These are phyloP conservation scores for Heliconius erato DNA, from an alignment of 2,888 invertebrate genomes.

Conservation along the genomic window DNA sequence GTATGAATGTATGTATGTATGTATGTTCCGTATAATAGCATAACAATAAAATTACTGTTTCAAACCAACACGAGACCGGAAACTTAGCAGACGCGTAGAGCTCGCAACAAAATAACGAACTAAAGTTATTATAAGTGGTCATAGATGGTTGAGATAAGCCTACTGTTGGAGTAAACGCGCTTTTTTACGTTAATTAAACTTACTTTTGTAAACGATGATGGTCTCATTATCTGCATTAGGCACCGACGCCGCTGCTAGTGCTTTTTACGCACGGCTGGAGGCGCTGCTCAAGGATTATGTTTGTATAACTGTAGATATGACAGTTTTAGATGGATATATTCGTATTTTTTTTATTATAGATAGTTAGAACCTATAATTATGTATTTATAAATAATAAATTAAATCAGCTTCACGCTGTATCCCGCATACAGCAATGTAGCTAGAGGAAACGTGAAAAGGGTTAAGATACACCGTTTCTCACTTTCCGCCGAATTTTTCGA, in stretches of 20 bases:
- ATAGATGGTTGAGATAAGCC: slow-evolving; percentile 77
- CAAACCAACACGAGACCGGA: slow-evolving; percentile 70
- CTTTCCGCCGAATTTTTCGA: no score
- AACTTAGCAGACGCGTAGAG: slow-evolving; percentile 72
- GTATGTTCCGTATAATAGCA: slow-evolving; percentile 39
- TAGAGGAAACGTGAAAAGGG: no score
- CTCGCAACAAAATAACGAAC: slow-evolving; percentile 83
- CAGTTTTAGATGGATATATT: neutral
- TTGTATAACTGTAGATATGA: slow-evolving; percentile 1
- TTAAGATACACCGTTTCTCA: no score
- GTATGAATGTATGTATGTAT: neutral
- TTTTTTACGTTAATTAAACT: slow-evolving; percentile 86
- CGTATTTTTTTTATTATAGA: no score
- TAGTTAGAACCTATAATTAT: no score
- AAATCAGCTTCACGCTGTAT: no score
- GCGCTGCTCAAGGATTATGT: slow-evolving; percentile 34
- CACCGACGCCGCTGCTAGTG: slow-evolving; percentile 61
- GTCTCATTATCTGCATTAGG: slow-evolving; percentile 76
- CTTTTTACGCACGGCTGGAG: slow-evolving; percentile 73
- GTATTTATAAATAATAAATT: no score
- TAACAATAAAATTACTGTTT: slow-evolving; percentile 62
- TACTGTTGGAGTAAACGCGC: slow-evolving; percentile 82
- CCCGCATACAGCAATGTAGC: no score
- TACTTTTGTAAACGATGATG: slow-evolving; percentile 83
- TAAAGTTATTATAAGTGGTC: slow-evolving; percentile 80